A percentile compares a stretch with the other conserved stretches of the same genome.
Evolutionary conservation across 2,113 vertebrate species (phyloP).

Genomic region (Porphyrio hochstetteri): DNA sequence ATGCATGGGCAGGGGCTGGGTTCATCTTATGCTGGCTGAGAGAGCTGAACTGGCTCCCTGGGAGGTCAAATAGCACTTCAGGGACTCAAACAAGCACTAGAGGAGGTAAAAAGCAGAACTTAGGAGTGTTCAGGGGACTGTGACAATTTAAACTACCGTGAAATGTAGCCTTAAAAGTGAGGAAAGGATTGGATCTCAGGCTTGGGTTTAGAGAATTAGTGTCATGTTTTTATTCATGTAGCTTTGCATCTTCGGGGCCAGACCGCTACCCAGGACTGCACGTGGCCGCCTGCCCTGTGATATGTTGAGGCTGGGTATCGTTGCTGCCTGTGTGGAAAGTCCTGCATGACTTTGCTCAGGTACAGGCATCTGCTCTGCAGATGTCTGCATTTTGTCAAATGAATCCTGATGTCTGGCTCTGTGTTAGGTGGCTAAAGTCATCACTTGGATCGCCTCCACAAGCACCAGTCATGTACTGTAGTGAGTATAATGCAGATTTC

Average conservation of each 20-base stretch:
- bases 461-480: background rate
- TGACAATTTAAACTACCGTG: background rate
- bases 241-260: background rate
- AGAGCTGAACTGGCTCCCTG: background rate
- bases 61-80: background rate
- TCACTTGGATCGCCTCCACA: background rate
- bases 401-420: background rate
- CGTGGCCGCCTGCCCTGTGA: background rate
- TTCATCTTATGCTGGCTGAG: background rate
- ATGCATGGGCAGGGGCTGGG: background rate
- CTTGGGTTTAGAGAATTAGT: background rate
- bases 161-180: background rate
- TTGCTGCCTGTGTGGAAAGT: background rate
- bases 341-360: background rate
- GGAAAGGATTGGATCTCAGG: background rate
- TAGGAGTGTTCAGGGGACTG: background rate
- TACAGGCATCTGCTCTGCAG: background rate
- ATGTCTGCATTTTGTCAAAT: conserved; percentile 1
- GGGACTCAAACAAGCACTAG: background rate
- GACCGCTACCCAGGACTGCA: background rate
- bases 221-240: background rate
- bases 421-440: background rate
- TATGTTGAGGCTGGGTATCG: background rate
- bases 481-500: background rate
- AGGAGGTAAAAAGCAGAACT: background rate